Base-by-base conservation (phyloP, 1,140 invertebrate species). In the Macrostomum lignano region DNA sequence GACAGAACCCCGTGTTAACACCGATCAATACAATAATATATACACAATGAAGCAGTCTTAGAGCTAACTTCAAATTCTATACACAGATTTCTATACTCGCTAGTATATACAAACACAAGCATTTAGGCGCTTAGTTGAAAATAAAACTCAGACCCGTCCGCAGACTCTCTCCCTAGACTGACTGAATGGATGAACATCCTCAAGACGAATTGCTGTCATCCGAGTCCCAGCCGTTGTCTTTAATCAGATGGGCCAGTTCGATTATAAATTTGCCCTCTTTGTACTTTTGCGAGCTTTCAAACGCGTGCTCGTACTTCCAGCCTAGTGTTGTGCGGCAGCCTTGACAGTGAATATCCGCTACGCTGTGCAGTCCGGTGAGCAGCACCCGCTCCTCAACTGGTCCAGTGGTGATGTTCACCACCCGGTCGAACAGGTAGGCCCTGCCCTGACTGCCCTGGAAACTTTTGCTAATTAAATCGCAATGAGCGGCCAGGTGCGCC, bases 271-370 rank as follows among this genome's bases (percentile, higher is more conserved):
- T 98, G 40, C 91, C 91, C 64, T 99, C 91, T 63, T 98, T 98
- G 65, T 99, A 99, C 66, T 98, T 98, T 58, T 98, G 91, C 62
- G 82, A 93, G 41, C 84, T 84, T 61, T 96, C 88, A 63, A 93
- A 98, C 33, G 91, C 91, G 61, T 96, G 86, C 63, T 93, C 84
- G 68, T 99, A 99, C 81, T 98, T 98, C 91, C 91, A 98, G 36
- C 91, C 91, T 33, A 99, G 68, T 42, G 84, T 94, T 19, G 84
- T 96, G 61, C 94, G 94, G 62, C 91, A 99, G 54, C 81, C 93
- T 63, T 94, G 86, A 64, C 91, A 98, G 58, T 82, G 94, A 42
- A 98, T 96, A 59, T 99, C 91, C 19, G 88, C 88, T 24, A 99
- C 91, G 15, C 84, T 84, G 63, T 99, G 91, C 30, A 98, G 70